These are phyloP conservation scores for Pseudonaja textilis DNA, from an alignment of 2,113 vertebrate genomes.

Conservation along the genomic window DNA sequence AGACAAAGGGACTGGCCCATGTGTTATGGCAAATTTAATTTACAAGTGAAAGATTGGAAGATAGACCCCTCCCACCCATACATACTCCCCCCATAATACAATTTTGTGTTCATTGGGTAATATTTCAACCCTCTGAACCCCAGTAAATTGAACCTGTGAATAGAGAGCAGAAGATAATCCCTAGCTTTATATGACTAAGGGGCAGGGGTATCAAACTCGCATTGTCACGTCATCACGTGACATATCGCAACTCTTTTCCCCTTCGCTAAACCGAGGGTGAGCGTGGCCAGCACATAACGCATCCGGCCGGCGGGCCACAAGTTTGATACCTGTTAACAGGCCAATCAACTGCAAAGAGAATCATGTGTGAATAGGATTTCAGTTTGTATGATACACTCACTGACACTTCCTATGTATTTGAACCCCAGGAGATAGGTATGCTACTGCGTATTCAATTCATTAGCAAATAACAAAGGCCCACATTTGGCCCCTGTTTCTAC, in stretches of 20 bases:
- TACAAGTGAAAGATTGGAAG: not conserved
- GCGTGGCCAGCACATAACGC: too few species aligned
- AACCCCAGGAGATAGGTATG: not conserved
- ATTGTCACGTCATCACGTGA: too few species aligned
- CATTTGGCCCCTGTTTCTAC: not conserved
- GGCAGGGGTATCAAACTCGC: not conserved
- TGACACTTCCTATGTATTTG: not conserved
- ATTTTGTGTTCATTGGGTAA: not conserved
- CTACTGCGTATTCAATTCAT: not conserved
- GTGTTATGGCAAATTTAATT: not conserved
- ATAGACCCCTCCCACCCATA: not conserved
- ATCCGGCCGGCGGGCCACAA: too few species aligned
- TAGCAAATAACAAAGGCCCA: not conserved
- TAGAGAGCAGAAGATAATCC: not conserved
- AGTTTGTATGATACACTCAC: not conserved
- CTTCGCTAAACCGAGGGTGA: too few species aligned
- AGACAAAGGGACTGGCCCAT: not conserved
- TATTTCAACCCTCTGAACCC: not conserved
- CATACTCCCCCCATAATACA: not conserved
- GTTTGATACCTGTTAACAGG: not conserved
- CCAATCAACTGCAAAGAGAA: not conserved
- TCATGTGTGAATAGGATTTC: not conserved
- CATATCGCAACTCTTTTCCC: too few species aligned
- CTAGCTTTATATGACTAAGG: not conserved
- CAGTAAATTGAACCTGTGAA: not conserved